A percentile compares a stretch with the other conserved stretches of the same genome.
Evolutionary conservation across 1,140 invertebrate species (phyloP).

Genomic region (Conus betulinus): DNA sequence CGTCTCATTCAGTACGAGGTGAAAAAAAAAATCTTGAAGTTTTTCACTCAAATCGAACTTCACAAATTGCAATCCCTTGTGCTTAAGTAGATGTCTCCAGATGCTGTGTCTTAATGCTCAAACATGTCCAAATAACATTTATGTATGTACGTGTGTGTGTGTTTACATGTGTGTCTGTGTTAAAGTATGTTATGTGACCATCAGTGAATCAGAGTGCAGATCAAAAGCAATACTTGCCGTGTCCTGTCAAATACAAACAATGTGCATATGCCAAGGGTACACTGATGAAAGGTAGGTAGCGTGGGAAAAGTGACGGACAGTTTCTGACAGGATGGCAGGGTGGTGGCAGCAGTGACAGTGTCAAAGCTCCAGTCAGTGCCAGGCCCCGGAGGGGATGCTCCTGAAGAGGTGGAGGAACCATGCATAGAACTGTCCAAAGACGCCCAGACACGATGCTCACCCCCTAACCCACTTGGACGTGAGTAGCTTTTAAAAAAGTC

Average conservation of each 20-base stretch:
- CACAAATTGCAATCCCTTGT: too few relatives aligned
- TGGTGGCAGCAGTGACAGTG: background rate
- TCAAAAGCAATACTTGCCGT: too few relatives aligned
- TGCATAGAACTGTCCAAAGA: background rate
- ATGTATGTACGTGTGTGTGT: background rate
- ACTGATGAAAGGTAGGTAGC: too few relatives aligned
- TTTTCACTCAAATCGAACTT: too few relatives aligned
- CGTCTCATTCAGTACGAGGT: too few relatives aligned
- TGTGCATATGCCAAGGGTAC: too few relatives aligned
- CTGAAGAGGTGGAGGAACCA: background rate
- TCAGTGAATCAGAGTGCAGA: too few relatives aligned
- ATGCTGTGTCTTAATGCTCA: too few relatives aligned
- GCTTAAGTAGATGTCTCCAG: too few relatives aligned
- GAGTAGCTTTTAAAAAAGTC: background rate
- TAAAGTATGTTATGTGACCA: background rate
- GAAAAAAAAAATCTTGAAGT: too few relatives aligned
- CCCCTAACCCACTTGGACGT: conserved; percentile 19
- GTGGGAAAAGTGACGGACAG: too few relatives aligned
- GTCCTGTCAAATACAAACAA: too few relatives aligned
- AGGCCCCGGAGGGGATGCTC: conserved; percentile 17
- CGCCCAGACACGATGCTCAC: background rate
- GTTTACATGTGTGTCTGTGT: background rate
- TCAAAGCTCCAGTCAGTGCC: background rate
- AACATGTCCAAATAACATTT: background rate
- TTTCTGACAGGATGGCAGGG: background rate